Percentiles rank a stretch among this genome's conserved stretches.
Evolutionary conservation across 2,113 vertebrate genomes (phyloP).

Genomic region (Trematocara marginatum): DNA sequence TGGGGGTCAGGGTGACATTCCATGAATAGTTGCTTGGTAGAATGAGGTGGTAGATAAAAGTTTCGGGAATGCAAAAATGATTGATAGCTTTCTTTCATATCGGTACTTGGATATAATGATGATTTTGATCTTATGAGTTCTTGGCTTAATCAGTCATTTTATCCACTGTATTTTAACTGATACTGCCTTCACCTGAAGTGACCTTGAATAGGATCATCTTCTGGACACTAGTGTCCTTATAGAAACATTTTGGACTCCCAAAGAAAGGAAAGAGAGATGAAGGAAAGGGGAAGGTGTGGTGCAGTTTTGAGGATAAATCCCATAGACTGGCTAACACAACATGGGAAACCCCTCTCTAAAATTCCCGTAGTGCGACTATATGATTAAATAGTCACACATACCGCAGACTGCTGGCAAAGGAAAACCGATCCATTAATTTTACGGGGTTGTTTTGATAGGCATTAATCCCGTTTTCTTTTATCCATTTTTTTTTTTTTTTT

Average conservation of each 20-base stretch:
- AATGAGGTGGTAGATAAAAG: slow-evolving; percentile 45
- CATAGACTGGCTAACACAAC: neutral
- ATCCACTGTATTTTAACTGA: neutral
- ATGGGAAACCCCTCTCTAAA: slow-evolving; percentile 40
- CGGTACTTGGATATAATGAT: neutral
- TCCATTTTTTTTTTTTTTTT: neutral
- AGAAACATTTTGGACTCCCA: neutral
- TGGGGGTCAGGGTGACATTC: slow-evolving; percentile 68
- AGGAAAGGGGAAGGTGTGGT: slow-evolving; percentile 11
- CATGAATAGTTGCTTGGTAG: slow-evolving; percentile 66
- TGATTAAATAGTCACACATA: slow-evolving; percentile 28
- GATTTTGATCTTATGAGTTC: neutral
- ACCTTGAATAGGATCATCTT: neutral
- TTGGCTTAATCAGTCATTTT: neutral
- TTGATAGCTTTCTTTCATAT: slow-evolving; percentile 13
- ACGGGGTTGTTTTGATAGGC: slow-evolving; percentile 1
- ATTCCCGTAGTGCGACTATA: neutral
- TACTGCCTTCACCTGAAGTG: neutral
- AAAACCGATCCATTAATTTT: neutral
- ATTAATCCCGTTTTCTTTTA: neutral
- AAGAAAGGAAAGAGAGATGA: neutral
- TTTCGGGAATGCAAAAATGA: slow-evolving; percentile 17
- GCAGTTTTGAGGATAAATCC: slow-evolving; percentile 12
- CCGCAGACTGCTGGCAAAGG: neutral
- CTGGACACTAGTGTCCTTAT: neutral